These are phyloP conservation scores for Rhombomys opimus DNA, from an alignment of 2,113 vertebrate species.

Conservation along the genomic window DNA sequence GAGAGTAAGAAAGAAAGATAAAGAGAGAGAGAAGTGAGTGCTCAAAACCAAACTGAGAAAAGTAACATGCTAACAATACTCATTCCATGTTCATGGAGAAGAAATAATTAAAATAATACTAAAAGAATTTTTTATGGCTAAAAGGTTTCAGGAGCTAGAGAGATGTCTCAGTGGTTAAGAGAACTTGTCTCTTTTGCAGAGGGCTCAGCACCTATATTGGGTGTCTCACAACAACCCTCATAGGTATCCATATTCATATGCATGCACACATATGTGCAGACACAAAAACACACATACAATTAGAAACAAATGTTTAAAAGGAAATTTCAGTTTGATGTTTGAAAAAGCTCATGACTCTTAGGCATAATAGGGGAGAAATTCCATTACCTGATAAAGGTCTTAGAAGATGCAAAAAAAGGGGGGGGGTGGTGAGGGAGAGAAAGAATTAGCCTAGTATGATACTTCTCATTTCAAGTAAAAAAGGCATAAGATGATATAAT, in stretches of 20 bases:
- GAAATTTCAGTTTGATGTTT: neutral
- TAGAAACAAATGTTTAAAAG: neutral
- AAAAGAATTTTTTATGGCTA: neutral
- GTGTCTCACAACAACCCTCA: neutral
- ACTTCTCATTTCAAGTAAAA: neutral
- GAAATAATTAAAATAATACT: neutral
- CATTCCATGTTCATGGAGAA: neutral
- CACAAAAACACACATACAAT: neutral
- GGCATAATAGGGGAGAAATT: neutral
- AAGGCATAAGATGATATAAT: neutral
- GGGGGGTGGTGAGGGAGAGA: no score
- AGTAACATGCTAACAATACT: neutral
- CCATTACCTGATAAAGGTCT: neutral
- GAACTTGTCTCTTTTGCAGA: neutral
- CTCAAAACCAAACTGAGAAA: neutral
- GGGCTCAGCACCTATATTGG: neutral
- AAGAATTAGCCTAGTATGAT: neutral
- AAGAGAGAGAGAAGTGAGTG: neutral
- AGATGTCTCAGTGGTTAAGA: neutral
- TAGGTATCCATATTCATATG: neutral
- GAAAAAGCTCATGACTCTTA: neutral
- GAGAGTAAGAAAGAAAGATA: neutral
- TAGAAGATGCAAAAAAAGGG: neutral
- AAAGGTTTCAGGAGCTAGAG: neutral
- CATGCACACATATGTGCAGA: neutral